Conservation (phyloP, 2,797 vertebrate genomes). For the Cyclura pinguis region DNA sequence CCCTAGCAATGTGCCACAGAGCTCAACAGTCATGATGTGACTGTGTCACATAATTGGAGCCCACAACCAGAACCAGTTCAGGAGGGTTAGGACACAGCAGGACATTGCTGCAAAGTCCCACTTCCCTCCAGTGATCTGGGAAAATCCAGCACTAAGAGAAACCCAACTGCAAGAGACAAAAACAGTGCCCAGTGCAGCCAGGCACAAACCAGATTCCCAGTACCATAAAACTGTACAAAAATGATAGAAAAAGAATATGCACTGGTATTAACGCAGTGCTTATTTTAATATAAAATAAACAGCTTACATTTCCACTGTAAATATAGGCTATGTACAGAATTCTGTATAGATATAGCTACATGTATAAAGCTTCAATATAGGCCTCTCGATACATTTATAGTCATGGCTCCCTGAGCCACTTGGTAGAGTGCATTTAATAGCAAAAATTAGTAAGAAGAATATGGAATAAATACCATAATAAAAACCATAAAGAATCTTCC, state of each 20-base stretch:
- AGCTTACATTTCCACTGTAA: conserved; percentile 88
- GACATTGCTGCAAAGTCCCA: conserved; percentile 66
- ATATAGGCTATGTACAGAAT: conserved; percentile 89
- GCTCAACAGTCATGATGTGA: conserved; percentile 57
- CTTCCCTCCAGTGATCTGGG: conserved; percentile 69
- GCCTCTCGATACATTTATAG: conserved; percentile 86
- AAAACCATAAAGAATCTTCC: conserved; percentile 75
- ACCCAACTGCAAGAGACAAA: conserved; percentile 68
- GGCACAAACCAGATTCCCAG: conserved; percentile 75
- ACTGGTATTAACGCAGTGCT: conserved; percentile 86
- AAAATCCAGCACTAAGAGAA: conserved; percentile 70
- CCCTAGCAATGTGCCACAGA: conserved; percentile 54
- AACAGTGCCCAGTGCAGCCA: conserved; percentile 60
- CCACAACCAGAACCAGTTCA: conserved; percentile 57
- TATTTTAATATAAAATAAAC: conserved; percentile 89
- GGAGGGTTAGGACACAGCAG: conserved; percentile 62
- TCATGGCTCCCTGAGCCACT: conserved; percentile 88
- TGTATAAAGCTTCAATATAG: conserved; percentile 88
- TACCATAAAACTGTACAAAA: conserved; percentile 82
- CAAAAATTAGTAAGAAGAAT: conserved; percentile 79
- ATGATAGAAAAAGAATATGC: conserved; percentile 82
- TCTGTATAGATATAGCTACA: conserved; percentile 84
- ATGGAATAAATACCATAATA: conserved; percentile 85
- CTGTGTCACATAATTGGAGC: conserved; percentile 59
- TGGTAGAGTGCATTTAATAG: conserved; percentile 86